A percentile compares a stretch with the other conserved stretches of the same genome.
Conservation (phyloP, 2,888 invertebrate species). For the Oxycera nigricornis region DNA sequence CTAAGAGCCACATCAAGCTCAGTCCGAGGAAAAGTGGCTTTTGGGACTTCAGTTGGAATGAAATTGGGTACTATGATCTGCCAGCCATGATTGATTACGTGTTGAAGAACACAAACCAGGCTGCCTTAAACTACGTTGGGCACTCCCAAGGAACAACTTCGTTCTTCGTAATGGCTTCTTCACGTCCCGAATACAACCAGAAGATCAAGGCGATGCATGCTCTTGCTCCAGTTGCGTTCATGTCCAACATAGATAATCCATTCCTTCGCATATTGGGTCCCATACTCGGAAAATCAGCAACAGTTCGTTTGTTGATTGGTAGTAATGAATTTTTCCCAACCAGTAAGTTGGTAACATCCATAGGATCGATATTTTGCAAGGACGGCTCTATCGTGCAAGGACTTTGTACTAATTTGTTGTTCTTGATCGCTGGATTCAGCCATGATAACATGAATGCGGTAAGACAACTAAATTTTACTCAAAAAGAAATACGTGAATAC, state of each 20-base stretch:
- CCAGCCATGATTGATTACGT: slow-evolving; percentile 61
- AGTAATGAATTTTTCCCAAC: slow-evolving; percentile 68
- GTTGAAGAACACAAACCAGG: slow-evolving; percentile 54
- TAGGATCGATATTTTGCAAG: slow-evolving; percentile 63
- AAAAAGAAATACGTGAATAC: not conserved
- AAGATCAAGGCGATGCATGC: slow-evolving; percentile 63
- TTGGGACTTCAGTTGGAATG: slow-evolving; percentile 62
- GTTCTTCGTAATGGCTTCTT: slow-evolving; percentile 62
- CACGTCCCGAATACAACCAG: slow-evolving; percentile 61
- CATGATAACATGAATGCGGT: slow-evolving; percentile 58
- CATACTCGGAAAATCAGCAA: not conserved
- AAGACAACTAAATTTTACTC: slow-evolving; percentile 30
- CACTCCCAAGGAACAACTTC: slow-evolving; percentile 65
- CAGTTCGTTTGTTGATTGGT: slow-evolving; percentile 42
- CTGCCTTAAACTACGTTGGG: slow-evolving; percentile 61
- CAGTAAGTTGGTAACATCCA: slow-evolving; percentile 59
- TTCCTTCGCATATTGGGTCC: slow-evolving; percentile 43
- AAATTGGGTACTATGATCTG: slow-evolving; percentile 60
- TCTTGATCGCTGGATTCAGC: slow-evolving; percentile 55
- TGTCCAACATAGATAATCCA: slow-evolving; percentile 56
- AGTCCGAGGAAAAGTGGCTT: slow-evolving; percentile 58
- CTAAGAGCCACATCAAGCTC: slow-evolving; percentile 58
- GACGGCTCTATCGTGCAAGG: slow-evolving; percentile 41
- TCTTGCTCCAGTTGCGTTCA: slow-evolving; percentile 64
- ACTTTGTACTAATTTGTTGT: slow-evolving; percentile 40